Percentiles rank a stretch among this genome's conserved stretches.
Conservation (phyloP, 2,888 invertebrate genomes). For the Tricholauxania praeusta region DNA sequence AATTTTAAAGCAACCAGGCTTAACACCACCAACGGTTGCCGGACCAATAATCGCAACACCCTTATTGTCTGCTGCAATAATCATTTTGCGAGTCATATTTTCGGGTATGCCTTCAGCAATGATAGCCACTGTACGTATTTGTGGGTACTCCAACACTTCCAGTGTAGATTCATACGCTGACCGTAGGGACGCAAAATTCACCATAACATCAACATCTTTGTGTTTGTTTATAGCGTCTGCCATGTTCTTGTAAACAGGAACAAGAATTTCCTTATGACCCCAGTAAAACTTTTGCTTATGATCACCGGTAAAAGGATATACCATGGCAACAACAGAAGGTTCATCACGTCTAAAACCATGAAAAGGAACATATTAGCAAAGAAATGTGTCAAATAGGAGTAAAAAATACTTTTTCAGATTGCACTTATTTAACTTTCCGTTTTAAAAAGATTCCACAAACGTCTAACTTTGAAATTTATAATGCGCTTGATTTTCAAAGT, state of each 20-base stretch:
- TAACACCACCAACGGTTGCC: conserved; percentile 96
- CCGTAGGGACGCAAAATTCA: conserved; percentile 97
- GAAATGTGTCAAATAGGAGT: no score
- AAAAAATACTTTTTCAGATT: no score
- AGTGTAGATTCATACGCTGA: conserved; percentile 97
- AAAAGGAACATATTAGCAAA: no score
- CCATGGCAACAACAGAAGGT: conserved; percentile 95
- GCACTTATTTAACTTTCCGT: background rate
- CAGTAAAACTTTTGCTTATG: conserved; percentile 99
- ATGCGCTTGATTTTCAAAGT: background rate
- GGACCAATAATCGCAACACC: conserved; percentile 91
- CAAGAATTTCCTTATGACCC: conserved; percentile 97
- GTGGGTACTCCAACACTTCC: conserved; percentile 93
- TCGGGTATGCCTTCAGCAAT: conserved; percentile 99
- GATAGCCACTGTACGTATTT: conserved; percentile 96
- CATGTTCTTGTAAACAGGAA: conserved; percentile 97
- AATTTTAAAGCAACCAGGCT: conserved; percentile 99
- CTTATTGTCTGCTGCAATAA: conserved; percentile 84
- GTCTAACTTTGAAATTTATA: background rate
- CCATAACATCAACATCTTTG: conserved; percentile 92
- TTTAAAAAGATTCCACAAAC: background rate
- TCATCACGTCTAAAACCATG: conserved; percentile 78
- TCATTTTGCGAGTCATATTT: conserved; percentile 95
- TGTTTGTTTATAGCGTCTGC: conserved; percentile 95
- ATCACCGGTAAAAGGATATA: conserved; percentile 98